phyloP scores from a whole-genome alignment of 2,797 vertebrate genomes.

The Labeo calbasu region DNA sequence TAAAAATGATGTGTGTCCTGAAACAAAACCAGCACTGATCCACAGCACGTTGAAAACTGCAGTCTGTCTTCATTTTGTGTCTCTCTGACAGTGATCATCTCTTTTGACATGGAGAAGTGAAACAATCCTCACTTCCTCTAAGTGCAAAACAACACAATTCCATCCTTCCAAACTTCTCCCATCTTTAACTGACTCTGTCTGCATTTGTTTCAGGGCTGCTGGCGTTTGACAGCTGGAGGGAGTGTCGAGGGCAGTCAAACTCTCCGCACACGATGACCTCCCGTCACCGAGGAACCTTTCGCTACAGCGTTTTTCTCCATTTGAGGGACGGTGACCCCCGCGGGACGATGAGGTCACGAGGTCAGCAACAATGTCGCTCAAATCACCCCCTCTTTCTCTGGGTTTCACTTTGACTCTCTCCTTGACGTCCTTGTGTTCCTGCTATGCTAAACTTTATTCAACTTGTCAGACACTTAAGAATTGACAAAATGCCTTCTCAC shows the following conservation, averaged over 20 bases:
- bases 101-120: not conserved
- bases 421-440: slow-evolving; percentile 64
- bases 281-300: slow-evolving; percentile 13
- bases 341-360: slow-evolving; percentile 3
- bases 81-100: not conserved
- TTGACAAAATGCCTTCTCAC: slow-evolving; percentile 77
- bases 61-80: not conserved
- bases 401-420: slow-evolving; percentile 3
- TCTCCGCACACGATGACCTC: slow-evolving; percentile 33
- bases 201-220: slow-evolving; percentile 14
- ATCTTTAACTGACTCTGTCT: not conserved
- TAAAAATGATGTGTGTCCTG: not conserved
- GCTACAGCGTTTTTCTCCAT: not conserved
- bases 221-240: slow-evolving; percentile 36
- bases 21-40: not conserved
- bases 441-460: slow-evolving; percentile 75
- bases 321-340: slow-evolving; percentile 35
- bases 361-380: slow-evolving; percentile 32
- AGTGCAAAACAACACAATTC: not conserved
- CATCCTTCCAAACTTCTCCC: not conserved
- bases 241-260: slow-evolving; percentile 9
- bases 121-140: not conserved
- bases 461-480: slow-evolving; percentile 80
- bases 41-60: not conserved
- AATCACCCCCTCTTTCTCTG: slow-evolving; percentile 13